A percentile compares a stretch with the other conserved stretches of the same genome.
These are phyloP conservation scores for Chironomus riparius DNA, from an alignment of 2,888 invertebrate species.

Conservation along the genomic window DNA sequence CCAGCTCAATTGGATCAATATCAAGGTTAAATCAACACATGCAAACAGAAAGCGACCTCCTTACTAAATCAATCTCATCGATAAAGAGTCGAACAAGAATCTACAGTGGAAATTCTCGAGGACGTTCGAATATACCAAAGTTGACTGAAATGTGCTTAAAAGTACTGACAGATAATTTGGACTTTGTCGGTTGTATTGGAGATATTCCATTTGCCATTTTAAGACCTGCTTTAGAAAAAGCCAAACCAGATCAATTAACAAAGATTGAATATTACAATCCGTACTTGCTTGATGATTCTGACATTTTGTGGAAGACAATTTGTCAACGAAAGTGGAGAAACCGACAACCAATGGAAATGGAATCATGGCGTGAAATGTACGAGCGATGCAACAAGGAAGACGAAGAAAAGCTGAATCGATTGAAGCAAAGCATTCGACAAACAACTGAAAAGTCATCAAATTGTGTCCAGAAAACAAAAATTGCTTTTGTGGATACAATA, in stretches of 20 bases:
- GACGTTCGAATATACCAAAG: constrained; percentile 53
- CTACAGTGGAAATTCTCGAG: constrained; percentile 70
- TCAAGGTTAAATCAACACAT: no score
- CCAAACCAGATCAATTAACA: constrained; percentile 76
- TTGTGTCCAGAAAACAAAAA: constrained; percentile 77
- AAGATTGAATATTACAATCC: constrained; percentile 83
- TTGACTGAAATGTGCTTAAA: constrained; percentile 77
- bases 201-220: constrained; percentile 85
- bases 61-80: constrained; percentile 65
- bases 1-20: no score
- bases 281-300: constrained; percentile 84
- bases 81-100: constrained; percentile 83
- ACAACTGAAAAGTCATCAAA: constrained; percentile 65
- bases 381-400: constrained; percentile 78
- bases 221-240: constrained; percentile 78
- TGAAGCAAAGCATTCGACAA: constrained; percentile 74
- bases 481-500: constrained; percentile 82
- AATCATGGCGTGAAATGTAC: constrained; percentile 86
- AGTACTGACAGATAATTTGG: constrained; percentile 84
- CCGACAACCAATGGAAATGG: constrained; percentile 68
- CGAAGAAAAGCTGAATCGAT: constrained; percentile 67
- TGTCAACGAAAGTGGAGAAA: constrained; percentile 69
- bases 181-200: constrained; percentile 85
- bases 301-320: constrained; percentile 78
- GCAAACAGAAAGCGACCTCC: constrained; percentile 57